Evolutionary conservation across 2,797 vertebrate species (phyloP).

Genomic region (Labeo calbasu): DNA sequence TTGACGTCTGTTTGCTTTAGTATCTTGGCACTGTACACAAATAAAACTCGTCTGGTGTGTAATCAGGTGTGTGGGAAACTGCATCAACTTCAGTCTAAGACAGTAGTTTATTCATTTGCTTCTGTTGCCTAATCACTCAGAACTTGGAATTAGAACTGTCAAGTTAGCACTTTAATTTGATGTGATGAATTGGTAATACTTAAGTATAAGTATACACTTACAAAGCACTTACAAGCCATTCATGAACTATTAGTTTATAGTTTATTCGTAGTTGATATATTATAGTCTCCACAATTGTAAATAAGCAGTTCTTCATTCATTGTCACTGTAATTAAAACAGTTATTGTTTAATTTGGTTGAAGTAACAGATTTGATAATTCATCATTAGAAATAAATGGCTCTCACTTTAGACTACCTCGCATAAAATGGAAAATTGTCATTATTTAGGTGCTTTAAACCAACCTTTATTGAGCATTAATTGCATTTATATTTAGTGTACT

Average conservation of each 20-base stretch:
- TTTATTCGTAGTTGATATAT: not conserved
- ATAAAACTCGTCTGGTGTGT: not conserved
- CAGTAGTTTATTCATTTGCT: not conserved
- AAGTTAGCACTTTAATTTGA: not conserved
- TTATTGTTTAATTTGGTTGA: not conserved
- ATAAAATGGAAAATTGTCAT: too few relatives aligned
- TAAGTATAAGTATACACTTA: not conserved
- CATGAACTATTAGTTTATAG: not conserved
- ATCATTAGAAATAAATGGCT: too few relatives aligned
- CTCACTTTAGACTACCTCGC: too few relatives aligned
- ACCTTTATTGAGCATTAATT: not conserved
- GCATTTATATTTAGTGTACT: not conserved
- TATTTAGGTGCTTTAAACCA: too few relatives aligned
- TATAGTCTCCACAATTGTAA: not conserved
- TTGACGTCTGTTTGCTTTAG: not conserved
- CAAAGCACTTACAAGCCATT: not conserved
- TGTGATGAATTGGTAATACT: not conserved
- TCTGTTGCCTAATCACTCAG: not conserved
- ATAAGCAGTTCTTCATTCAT: not conserved
- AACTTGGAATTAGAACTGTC: not conserved
- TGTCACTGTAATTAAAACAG: too few relatives aligned
- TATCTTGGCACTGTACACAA: not conserved
- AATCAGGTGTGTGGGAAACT: not conserved
- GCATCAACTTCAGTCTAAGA: not conserved
- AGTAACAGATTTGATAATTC: not conserved